Evolutionary conservation across 2,797 vertebrate genomes (phyloP).

Genomic region (Gallinago nigripennis): DNA sequence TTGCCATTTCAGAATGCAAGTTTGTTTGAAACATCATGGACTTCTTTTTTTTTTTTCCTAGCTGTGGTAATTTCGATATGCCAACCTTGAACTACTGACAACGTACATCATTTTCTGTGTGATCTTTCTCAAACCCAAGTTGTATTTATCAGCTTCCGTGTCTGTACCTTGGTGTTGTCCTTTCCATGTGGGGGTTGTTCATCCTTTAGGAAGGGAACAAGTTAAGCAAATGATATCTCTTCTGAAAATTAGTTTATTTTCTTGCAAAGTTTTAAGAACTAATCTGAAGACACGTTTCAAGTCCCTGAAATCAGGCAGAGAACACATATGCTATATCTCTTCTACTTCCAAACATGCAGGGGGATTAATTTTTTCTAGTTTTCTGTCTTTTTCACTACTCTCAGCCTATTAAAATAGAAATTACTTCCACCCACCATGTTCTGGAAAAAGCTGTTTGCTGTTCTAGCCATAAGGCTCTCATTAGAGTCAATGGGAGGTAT

Average conservation of each 20-base stretch:
- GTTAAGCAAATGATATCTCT: not conserved
- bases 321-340: not conserved
- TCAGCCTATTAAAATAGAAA: constrained; percentile 53
- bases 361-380: not conserved
- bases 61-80: not conserved
- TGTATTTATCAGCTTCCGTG: not conserved
- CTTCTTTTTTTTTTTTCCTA: not conserved
- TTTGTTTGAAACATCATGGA: not conserved
- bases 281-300: not conserved
- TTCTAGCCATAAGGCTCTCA: constrained; percentile 42
- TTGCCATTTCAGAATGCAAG: constrained; percentile 37
- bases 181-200: not conserved
- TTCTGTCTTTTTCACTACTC: not conserved
- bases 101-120: accelerated
- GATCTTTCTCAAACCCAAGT: not conserved
- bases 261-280: not conserved
- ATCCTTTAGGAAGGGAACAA: not conserved
- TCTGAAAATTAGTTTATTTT: not conserved
- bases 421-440: constrained; percentile 53
- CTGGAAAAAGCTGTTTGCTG: constrained; percentile 44
- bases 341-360: not conserved
- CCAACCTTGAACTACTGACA: not conserved
- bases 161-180: not conserved
- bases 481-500: constrained; percentile 54
- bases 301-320: not conserved